Base-by-base conservation (phyloP, 2,888 invertebrate species). In the Trypoxylon attenuatum region DNA sequence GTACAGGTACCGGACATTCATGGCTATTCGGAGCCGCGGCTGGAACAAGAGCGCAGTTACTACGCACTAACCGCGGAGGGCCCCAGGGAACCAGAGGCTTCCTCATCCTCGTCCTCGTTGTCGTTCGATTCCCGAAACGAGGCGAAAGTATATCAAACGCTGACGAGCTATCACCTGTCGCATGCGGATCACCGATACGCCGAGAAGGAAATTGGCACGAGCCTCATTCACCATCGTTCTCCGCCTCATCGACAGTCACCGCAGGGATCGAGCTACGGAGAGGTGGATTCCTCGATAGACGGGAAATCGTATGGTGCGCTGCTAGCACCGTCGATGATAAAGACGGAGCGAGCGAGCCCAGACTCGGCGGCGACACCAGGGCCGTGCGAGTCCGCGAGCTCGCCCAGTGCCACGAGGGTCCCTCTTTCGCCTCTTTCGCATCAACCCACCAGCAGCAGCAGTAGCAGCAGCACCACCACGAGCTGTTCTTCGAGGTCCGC, bases 351-450 rank as follows among this genome's bases (percentile, higher is more conserved):
- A 74, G 79, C 81, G 56, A 84, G 84, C 70, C 84, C 84, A 76
- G 83, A 83, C 82, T 79, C 79, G 51, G 71, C 71, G 84, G 81
- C 80, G 78, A 77, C 80, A 72, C 76, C 69, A 90, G 89, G 71
- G 88, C 77, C 78, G 79, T 81, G 76, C 80, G 82, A 80, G 58
- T 55, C 77, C 27, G 61, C 71, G 13, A 60, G 68, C 52, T 78
- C 81, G 16, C 82, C 77, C 60, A 69, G 67, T 50, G 56, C 69
- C 60, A 41, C 58, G 54, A 57, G 60, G 62, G 27, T 58, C 72
- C 70, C 74, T 25, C 70, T 68, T 68, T 73, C 74, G 53, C 69
- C 73, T n/a, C 55, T 70, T 57, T 66, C 65, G 49, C 72, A 46
- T 53, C 72, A 41, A 57, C 54, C 54, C 39, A 68, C 41, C 63